Evolutionary conservation across 2,113 vertebrate species (phyloP).

Genomic region (Scartelaos histophorus): DNA sequence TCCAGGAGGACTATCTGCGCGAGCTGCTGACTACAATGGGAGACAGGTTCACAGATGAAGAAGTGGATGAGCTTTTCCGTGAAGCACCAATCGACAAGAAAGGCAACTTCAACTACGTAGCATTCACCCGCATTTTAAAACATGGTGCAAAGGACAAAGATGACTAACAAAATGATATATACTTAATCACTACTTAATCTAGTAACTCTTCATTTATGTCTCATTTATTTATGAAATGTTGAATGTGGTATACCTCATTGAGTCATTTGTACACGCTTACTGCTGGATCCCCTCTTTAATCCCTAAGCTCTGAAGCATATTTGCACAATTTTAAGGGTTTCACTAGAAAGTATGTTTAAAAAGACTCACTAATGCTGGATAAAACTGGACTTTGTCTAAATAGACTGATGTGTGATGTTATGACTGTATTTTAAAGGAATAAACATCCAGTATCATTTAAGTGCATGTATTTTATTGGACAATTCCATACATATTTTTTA

Average conservation of each 20-base stretch:
- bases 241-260: slow-evolving; percentile 33
- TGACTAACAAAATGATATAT: slow-evolving; percentile 71
- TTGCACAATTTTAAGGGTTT: slow-evolving; percentile 64
- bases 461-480: neutral
- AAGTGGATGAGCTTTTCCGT: slow-evolving; percentile 92
- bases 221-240: slow-evolving; percentile 31
- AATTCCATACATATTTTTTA: neutral
- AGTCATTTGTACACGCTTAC: slow-evolving; percentile 58
- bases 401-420: slow-evolving; percentile 16
- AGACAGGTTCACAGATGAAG: slow-evolving; percentile 92
- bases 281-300: slow-evolving; percentile 22
- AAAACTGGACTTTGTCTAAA: slow-evolving; percentile 59
- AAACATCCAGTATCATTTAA: neutral
- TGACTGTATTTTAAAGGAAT: slow-evolving; percentile 23
- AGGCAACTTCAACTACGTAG: slow-evolving; percentile 93
- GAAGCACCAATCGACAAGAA: slow-evolving; percentile 95
- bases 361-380: slow-evolving; percentile 23
- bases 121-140: slow-evolving; percentile 93
- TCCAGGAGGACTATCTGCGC: slow-evolving; percentile 90
- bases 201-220: slow-evolving; percentile 3
- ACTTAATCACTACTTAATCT: neutral
- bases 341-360: slow-evolving; percentile 32
- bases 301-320: slow-evolving; percentile 44
- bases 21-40: slow-evolving; percentile 95
- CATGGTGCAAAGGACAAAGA: slow-evolving; percentile 93